A percentile compares a stretch with the other conserved stretches of the same genome.
Conservation (phyloP, 2,113 vertebrate genomes). For the Hippocampus abdominalis region DNA sequence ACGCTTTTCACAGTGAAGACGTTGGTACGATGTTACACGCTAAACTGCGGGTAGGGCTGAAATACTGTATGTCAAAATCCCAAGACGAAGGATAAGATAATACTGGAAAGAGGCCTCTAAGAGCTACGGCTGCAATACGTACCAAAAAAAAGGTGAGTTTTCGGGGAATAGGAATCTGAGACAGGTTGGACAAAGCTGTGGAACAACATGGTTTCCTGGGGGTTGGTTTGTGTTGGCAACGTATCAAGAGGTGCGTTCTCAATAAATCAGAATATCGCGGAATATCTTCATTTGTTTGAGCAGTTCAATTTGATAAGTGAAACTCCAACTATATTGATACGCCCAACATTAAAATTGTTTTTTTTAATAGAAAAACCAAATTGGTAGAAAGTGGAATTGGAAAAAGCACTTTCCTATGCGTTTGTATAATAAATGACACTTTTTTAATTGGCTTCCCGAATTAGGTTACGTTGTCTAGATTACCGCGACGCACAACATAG, state of each 20-base stretch:
- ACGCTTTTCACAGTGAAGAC: slow-evolving; percentile 32
- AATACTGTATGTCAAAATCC: background rate
- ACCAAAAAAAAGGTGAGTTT: background rate
- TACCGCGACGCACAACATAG: background rate
- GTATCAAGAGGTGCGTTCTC: background rate
- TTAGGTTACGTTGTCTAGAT: background rate
- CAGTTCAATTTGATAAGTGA: background rate
- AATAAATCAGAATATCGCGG: background rate
- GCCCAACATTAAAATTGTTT: too few relatives aligned
- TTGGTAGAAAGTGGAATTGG: too few relatives aligned
- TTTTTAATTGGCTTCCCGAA: background rate
- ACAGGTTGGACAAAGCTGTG: too few relatives aligned
- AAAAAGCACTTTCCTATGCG: too few relatives aligned
- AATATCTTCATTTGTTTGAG: background rate
- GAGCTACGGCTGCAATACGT: background rate
- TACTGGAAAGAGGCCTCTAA: too few relatives aligned
- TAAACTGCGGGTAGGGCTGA: background rate
- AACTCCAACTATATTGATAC: too few relatives aligned
- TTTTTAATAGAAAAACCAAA: too few relatives aligned
- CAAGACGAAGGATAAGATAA: background rate
- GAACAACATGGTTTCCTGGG: too few relatives aligned
- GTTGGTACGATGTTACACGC: slow-evolving; percentile 25
- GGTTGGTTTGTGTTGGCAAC: too few relatives aligned
- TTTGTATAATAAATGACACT: too few relatives aligned
- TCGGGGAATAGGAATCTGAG: too few relatives aligned